Evolutionary conservation across 1,140 invertebrate species (phyloP).

Genomic region (Pseudomyrmex gracilis): DNA sequence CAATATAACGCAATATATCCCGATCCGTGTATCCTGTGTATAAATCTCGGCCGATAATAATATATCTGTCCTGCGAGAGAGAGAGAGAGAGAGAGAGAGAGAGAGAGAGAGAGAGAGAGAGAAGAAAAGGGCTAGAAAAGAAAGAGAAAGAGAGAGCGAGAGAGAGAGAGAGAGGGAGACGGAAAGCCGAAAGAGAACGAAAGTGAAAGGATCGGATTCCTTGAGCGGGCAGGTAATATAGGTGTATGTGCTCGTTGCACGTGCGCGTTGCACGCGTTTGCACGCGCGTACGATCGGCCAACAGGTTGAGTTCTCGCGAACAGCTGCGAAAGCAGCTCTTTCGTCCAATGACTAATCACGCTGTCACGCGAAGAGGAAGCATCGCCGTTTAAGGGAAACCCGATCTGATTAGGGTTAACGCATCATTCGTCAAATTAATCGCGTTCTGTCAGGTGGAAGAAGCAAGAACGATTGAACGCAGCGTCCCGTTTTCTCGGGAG

Average conservation of each 20-base stretch:
- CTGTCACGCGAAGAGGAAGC: conserved; percentile 2
- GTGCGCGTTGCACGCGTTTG: conserved; percentile 41
- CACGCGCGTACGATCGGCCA: conserved; percentile 24
- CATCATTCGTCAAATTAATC: conserved; percentile 29
- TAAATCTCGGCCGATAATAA: conserved; percentile 63
- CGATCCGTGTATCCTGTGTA: conserved; percentile 37
- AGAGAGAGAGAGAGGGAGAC: conserved; percentile 46
- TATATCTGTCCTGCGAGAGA: conserved; percentile 16
- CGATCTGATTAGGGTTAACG: background rate
- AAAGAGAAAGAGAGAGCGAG: conserved; percentile 7
- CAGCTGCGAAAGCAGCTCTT: conserved; percentile 24
- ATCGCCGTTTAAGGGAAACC: conserved; percentile 20
- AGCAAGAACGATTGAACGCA: background rate
- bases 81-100: background rate
- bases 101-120: background rate
- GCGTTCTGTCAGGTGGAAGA: background rate
- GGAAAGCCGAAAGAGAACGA: conserved; percentile 73
- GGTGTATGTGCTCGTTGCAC: conserved; percentile 45
- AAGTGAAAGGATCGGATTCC: conserved; percentile 81
- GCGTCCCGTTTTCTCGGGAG: background rate
- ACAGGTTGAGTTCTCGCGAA: conserved; percentile 6
- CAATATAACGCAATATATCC: conserved; percentile 56
- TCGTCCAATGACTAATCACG: conserved; percentile 32
- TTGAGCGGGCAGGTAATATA: conserved; percentile 7
- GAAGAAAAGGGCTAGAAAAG: conserved; percentile 9